Percentiles rank a stretch among this genome's conserved stretches.
These are phyloP conservation scores for Pseudochirops corinnae DNA, from an alignment of 2,797 vertebrate genomes.

Conservation along the genomic window DNA sequence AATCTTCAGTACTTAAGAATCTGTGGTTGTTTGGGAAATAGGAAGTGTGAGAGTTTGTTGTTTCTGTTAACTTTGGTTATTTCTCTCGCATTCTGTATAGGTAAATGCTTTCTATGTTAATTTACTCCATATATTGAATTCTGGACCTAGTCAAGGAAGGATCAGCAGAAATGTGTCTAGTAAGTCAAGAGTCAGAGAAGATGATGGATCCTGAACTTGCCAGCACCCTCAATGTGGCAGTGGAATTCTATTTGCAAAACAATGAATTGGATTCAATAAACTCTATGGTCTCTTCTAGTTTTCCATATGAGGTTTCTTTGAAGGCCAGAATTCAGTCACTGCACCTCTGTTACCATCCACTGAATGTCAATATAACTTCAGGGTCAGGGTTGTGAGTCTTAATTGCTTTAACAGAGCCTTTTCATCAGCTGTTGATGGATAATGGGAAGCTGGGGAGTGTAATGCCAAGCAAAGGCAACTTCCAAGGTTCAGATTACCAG, in stretches of 20 bases:
- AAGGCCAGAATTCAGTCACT: not conserved
- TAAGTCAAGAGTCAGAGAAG: not conserved
- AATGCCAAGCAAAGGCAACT: too few species aligned
- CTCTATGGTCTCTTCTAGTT: not conserved
- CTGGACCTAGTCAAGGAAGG: not conserved
- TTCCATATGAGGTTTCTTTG: not conserved
- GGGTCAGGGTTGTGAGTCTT: slow-evolving; percentile 21
- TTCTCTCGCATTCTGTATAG: not conserved
- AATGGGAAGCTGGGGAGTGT: slow-evolving; percentile 19
- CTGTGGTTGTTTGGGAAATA: not conserved
- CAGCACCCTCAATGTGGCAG: not conserved
- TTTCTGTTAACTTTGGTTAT: not conserved
- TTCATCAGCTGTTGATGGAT: slow-evolving; percentile 34
- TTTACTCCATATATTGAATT: not conserved
- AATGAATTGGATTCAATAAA: not conserved
- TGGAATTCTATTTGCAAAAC: not conserved
- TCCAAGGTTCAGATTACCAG: too few species aligned
- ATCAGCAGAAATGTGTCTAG: not conserved
- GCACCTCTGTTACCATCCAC: not conserved
- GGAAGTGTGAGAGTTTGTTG: not conserved
- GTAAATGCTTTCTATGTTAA: not conserved
- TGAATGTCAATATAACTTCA: slow-evolving; percentile 26
- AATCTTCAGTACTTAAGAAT: not conserved
- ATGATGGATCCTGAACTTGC: not conserved
- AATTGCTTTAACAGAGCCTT: slow-evolving; percentile 42